These are phyloP conservation scores for Molorchus minor DNA, from an alignment of 2,888 invertebrate species.

Conservation along the genomic window DNA sequence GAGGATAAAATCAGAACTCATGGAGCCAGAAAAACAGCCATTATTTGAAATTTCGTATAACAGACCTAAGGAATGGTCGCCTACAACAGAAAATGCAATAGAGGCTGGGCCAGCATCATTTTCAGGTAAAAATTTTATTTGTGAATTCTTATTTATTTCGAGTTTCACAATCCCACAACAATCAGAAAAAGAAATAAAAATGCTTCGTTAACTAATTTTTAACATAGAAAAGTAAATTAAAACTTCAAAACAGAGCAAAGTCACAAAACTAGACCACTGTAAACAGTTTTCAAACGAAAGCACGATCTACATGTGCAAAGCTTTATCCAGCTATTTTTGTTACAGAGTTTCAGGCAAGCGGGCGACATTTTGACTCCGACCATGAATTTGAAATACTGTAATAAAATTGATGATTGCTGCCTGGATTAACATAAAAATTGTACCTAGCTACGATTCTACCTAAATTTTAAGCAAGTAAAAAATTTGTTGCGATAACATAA, in stretches of 20 bases:
- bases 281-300: too few relatives aligned
- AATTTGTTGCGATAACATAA: slow-evolving; percentile 13
- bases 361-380: slow-evolving; percentile 76
- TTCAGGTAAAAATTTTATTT: slow-evolving; percentile 29
- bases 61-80: slow-evolving; percentile 79
- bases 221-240: too few relatives aligned
- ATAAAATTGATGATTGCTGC: slow-evolving; percentile 11
- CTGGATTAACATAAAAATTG: slow-evolving; percentile 6
- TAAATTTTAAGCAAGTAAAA: slow-evolving; percentile 14
- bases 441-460: background rate
- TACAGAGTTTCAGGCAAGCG: slow-evolving; percentile 70
- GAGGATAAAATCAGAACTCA: slow-evolving; percentile 73
- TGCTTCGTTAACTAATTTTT: too few relatives aligned
- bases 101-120: slow-evolving; percentile 42
- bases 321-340: too few relatives aligned
- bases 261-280: too few relatives aligned
- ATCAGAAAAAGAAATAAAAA: too few relatives aligned
- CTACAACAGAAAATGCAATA: slow-evolving; percentile 59
- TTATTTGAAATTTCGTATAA: slow-evolving; percentile 87
- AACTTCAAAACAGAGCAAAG: too few relatives aligned
- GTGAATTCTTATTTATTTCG: background rate
- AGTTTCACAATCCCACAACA: too few relatives aligned
- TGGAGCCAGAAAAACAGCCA: slow-evolving; percentile 76
- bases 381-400: slow-evolving; percentile 86
- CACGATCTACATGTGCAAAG: too few relatives aligned